A percentile compares a stretch with the other conserved stretches of the same genome.
Conservation (phyloP, 2,888 invertebrate species). For the Dromius quadrimaculatus region DNA sequence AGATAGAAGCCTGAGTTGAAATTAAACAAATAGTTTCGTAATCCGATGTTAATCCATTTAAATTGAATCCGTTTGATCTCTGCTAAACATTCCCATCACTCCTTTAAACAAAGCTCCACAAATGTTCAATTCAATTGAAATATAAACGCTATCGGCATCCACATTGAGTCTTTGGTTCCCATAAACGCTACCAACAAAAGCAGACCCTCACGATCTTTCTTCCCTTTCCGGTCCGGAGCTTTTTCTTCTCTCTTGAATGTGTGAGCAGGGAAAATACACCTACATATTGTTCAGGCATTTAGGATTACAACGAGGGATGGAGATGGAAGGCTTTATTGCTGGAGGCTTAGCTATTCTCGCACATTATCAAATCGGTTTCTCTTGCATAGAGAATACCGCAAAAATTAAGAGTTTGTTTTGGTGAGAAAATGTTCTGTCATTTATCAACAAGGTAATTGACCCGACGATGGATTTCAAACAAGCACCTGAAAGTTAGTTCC, state of each 20-base stretch:
- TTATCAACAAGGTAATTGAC: too few relatives aligned
- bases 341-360: constrained; percentile 33
- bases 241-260: constrained; percentile 1
- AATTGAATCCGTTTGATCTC: too few relatives aligned
- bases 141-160: constrained; percentile 34
- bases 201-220: background rate
- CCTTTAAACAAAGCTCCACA: constrained; percentile 16
- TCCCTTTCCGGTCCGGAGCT: background rate
- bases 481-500: too few relatives aligned
- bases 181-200: background rate
- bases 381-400: constrained; percentile 33
- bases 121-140: constrained; percentile 8
- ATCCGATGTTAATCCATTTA: too few relatives aligned
- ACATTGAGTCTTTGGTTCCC: constrained; percentile 6
- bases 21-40: too few relatives aligned
- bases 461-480: too few relatives aligned
- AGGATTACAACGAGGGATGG: constrained; percentile 38
- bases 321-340: constrained; percentile 44
- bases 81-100: too few relatives aligned
- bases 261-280: constrained; percentile 3
- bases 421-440: too few relatives aligned
- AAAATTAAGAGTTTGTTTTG: constrained; percentile 19
- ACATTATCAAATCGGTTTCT: constrained; percentile 48
- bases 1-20: too few relatives aligned
- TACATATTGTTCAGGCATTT: constrained; percentile 28